Evolutionary conservation across 2,113 vertebrate species (phyloP).

Genomic region (Strix aluco): DNA sequence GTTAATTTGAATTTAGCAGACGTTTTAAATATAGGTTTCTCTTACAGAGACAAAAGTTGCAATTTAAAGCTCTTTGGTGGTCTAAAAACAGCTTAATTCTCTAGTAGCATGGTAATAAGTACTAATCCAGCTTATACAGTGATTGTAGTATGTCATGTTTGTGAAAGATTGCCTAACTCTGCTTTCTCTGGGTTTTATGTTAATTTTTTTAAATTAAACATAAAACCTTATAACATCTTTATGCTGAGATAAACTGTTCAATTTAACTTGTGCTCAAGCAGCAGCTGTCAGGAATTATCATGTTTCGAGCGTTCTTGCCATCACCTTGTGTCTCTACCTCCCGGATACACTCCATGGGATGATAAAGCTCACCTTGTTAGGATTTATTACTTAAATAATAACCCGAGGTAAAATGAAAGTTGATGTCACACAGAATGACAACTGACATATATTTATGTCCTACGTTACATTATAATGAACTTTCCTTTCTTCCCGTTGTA

Average conservation of each 20-base stretch:
- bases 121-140: slow-evolving; percentile 82
- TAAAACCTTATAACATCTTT: slow-evolving; percentile 83
- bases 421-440: slow-evolving; percentile 68
- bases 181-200: slow-evolving; percentile 82
- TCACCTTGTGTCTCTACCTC: slow-evolving; percentile 78
- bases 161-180: slow-evolving; percentile 79
- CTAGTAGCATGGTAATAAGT: slow-evolving; percentile 80
- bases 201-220: slow-evolving; percentile 84
- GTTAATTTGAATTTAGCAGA: slow-evolving; percentile 81
- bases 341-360: slow-evolving; percentile 62
- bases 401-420: slow-evolving; percentile 68
- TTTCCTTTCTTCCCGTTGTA: slow-evolving; percentile 40
- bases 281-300: slow-evolving; percentile 83
- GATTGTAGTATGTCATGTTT: slow-evolving; percentile 84
- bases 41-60: slow-evolving; percentile 83
- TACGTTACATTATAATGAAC: slow-evolving; percentile 57
- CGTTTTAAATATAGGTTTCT: slow-evolving; percentile 83
- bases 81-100: slow-evolving; percentile 85
- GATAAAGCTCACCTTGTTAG: slow-evolving; percentile 77
- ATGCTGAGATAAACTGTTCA: slow-evolving; percentile 82
- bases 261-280: slow-evolving; percentile 80
- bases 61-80: slow-evolving; percentile 83
- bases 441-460: slow-evolving; percentile 68
- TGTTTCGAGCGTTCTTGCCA: slow-evolving; percentile 69
- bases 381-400: slow-evolving; percentile 79